A percentile compares a stretch with the other conserved stretches of the same genome.
phyloP scores from a whole-genome alignment of 2,113 vertebrate genomes.

The Anoura caudifer region DNA sequence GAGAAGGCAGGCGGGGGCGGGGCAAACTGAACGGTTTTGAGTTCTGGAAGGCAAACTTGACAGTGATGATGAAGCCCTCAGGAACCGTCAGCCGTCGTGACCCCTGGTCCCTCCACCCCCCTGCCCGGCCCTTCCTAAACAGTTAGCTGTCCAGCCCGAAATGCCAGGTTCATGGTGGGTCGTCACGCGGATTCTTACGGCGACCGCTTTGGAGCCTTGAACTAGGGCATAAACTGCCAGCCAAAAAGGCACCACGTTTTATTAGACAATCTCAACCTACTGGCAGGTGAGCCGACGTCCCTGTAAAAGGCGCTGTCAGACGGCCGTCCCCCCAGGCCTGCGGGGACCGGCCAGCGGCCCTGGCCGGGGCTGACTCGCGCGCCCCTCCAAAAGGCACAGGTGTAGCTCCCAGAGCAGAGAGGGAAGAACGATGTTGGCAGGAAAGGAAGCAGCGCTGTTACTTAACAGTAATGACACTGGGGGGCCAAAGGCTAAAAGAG shows the following conservation, averaged over 20 bases:
- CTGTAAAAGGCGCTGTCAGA: conserved; percentile 81
- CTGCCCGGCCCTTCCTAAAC: conserved; percentile 36
- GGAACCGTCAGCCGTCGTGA: background rate
- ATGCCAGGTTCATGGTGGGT: conserved; percentile 63
- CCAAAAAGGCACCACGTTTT: conserved; percentile 83
- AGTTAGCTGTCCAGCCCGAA: conserved; percentile 66
- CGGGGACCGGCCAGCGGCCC: conserved; percentile 57
- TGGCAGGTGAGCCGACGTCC: conserved; percentile 80
- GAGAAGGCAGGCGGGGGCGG: background rate
- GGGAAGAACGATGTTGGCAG: background rate
- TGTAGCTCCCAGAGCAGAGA: background rate
- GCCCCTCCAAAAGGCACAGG: background rate
- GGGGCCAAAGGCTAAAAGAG: conserved; percentile 39
- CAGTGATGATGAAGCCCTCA: background rate
- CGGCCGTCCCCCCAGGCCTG: conserved; percentile 58
- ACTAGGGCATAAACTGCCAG: conserved; percentile 78
- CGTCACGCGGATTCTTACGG: conserved; percentile 64
- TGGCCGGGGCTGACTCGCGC: background rate
- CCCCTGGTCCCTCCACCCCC: background rate
- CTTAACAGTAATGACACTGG: conserved; percentile 51
- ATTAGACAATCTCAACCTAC: conserved; percentile 82
- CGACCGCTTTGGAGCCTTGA: conserved; percentile 76
- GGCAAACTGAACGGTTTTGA: background rate
- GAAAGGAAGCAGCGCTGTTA: background rate
- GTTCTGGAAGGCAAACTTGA: background rate